Percentiles rank a stretch among this genome's conserved stretches.
Evolutionary conservation across 2,797 vertebrate genomes (phyloP).

Genomic region (Epinephelus coioides): DNA sequence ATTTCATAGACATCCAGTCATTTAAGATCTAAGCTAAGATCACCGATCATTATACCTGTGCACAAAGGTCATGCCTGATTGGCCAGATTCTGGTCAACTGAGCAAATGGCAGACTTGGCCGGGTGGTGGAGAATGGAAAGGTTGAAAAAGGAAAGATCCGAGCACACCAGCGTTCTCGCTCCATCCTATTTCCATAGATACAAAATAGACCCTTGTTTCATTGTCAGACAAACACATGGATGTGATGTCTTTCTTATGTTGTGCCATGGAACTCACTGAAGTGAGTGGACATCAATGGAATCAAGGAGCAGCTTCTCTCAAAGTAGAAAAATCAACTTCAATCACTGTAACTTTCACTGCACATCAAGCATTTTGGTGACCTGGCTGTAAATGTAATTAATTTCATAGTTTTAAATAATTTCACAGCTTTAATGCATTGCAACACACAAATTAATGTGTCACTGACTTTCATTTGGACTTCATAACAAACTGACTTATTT

Average conservation of each 20-base stretch:
- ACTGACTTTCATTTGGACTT: too few relatives aligned
- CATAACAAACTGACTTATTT: too few relatives aligned
- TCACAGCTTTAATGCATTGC: too few relatives aligned
- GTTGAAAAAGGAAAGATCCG: conserved; percentile 22
- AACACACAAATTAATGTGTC: too few relatives aligned
- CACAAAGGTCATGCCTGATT: conserved; percentile 62
- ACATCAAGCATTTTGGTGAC: too few relatives aligned
- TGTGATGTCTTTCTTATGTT: conserved; percentile 15
- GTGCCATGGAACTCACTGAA: not conserved
- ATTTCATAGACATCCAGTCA: too few relatives aligned
- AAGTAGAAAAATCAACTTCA: not conserved
- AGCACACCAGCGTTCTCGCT: not conserved
- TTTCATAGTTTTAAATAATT: too few relatives aligned
- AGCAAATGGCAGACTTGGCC: conserved; percentile 66
- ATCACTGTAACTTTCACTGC: too few relatives aligned
- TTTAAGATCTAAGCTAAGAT: too few relatives aligned
- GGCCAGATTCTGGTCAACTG: conserved; percentile 71
- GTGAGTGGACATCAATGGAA: conserved; percentile 2
- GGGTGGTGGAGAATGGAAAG: conserved; percentile 32
- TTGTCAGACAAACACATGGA: not conserved
- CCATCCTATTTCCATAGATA: conserved; percentile 16
- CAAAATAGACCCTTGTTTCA: not conserved
- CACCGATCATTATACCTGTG: too few relatives aligned
- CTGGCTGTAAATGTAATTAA: too few relatives aligned
- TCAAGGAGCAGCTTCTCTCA: not conserved